phyloP scores from a whole-genome alignment of 2,797 vertebrate species.

The Lacerta bilineata region DNA sequence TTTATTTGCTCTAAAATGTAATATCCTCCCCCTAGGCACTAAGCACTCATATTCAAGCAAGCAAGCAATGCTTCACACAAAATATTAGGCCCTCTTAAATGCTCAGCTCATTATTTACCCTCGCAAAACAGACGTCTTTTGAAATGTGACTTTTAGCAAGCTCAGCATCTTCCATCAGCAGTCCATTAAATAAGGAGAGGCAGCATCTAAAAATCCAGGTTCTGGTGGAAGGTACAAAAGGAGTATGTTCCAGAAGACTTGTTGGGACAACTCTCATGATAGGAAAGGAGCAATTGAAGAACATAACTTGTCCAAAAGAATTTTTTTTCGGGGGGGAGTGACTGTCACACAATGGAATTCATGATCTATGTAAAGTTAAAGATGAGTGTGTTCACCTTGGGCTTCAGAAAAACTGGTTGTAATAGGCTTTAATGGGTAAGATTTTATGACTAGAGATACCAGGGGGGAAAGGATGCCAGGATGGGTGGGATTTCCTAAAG shows the following conservation, averaged over 20 bases:
- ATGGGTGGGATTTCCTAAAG: neutral
- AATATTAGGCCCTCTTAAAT: slow-evolving; percentile 8
- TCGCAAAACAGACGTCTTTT: neutral
- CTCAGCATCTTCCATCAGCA: neutral
- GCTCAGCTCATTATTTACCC: neutral
- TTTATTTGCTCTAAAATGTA: slow-evolving; percentile 30
- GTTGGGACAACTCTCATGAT: neutral
- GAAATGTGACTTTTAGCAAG: neutral
- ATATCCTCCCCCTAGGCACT: neutral
- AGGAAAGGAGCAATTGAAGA: neutral
- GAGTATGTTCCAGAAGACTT: neutral
- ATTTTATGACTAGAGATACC: neutral
- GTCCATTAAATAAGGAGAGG: neutral
- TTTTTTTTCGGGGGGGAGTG: neutral
- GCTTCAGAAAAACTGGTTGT: neutral
- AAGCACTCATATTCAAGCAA: slow-evolving; percentile 5
- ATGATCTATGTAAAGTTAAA: neutral
- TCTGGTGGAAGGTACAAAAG: neutral
- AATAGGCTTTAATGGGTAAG: neutral
- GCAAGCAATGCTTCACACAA: slow-evolving; percentile 6
- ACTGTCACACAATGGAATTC: neutral
- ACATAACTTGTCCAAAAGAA: neutral
- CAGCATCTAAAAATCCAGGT: neutral
- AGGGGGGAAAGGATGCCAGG: neutral
- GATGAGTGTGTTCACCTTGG: neutral